A percentile compares a stretch with the other conserved stretches of the same genome.
Conservation (phyloP, 2,113 vertebrate genomes). For the Caretta caretta region DNA sequence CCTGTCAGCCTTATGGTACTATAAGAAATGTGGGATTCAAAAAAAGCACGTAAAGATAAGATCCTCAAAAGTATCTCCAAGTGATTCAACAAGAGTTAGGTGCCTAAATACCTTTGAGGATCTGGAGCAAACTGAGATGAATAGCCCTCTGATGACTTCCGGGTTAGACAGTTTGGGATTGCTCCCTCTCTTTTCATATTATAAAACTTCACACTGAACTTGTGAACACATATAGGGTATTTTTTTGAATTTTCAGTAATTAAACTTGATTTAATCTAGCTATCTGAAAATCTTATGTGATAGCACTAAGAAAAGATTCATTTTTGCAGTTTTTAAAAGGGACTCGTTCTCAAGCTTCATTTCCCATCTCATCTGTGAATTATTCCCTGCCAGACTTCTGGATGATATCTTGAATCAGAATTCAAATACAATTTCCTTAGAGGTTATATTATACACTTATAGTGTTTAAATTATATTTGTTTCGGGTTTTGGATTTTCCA, state of each 20-base stretch:
- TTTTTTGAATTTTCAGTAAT: slow-evolving; percentile 12
- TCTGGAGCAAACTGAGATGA: not conserved
- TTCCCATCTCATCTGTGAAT: not conserved
- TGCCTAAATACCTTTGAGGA: not conserved
- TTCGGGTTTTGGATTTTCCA: not conserved
- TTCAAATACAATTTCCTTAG: slow-evolving; percentile 43
- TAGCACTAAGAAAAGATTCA: not conserved
- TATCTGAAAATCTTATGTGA: not conserved
- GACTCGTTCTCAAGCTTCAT: not conserved
- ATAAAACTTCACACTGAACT: not conserved
- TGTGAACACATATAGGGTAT: not conserved
- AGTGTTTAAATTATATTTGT: not conserved
- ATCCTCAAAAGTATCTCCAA: not conserved
- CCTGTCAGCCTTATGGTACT: not conserved
- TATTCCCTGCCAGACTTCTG: not conserved
- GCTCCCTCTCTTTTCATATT: not conserved
- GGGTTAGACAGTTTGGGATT: not conserved
- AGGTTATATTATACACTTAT: slow-evolving; percentile 41
- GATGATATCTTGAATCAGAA: not conserved
- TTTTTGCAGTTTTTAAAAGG: not conserved
- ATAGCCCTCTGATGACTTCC: slow-evolving; percentile 19
- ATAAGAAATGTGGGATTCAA: not conserved
- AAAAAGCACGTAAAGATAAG: not conserved
- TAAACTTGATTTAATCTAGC: not conserved
- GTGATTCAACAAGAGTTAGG: not conserved